Evolutionary conservation across 2,113 vertebrate species (phyloP).

Genomic region (Nibea coibor): DNA sequence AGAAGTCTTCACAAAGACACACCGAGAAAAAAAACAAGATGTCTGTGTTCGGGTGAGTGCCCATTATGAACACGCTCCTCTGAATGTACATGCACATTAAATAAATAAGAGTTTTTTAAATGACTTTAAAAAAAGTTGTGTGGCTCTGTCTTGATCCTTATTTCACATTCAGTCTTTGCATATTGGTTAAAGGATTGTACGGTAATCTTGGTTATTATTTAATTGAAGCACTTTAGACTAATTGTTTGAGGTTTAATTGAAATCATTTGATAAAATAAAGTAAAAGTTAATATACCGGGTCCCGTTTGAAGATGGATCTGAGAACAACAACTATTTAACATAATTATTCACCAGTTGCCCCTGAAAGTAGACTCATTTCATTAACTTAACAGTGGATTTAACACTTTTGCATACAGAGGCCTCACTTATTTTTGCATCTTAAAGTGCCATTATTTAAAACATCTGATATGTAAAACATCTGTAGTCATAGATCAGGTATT

Average conservation of each 20-base stretch:
- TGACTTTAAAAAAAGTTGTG: not conserved
- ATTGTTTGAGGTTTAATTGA: not conserved
- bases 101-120: constrained; percentile 53
- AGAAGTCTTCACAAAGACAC: constrained; percentile 54
- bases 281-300: no score
- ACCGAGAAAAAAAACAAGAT: not conserved
- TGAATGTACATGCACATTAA: constrained; percentile 59
- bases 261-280: not conserved
- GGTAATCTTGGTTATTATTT: not conserved
- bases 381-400: not conserved
- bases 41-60: constrained; percentile 42
- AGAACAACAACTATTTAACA: not conserved
- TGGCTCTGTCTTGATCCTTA: not conserved
- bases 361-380: not conserved
- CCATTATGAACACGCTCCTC: constrained; percentile 52
- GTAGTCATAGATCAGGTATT: no score
- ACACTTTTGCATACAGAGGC: not conserved
- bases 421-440: not conserved
- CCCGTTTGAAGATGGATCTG: not conserved
- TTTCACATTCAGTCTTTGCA: not conserved
- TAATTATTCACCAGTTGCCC: not conserved
- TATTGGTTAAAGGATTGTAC: not conserved
- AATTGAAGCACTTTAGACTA: not conserved
- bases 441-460: not conserved
- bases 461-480: not conserved